Base-by-base conservation (phyloP, 2,113 vertebrate species). In the Genyomyrus donnyi region DNA sequence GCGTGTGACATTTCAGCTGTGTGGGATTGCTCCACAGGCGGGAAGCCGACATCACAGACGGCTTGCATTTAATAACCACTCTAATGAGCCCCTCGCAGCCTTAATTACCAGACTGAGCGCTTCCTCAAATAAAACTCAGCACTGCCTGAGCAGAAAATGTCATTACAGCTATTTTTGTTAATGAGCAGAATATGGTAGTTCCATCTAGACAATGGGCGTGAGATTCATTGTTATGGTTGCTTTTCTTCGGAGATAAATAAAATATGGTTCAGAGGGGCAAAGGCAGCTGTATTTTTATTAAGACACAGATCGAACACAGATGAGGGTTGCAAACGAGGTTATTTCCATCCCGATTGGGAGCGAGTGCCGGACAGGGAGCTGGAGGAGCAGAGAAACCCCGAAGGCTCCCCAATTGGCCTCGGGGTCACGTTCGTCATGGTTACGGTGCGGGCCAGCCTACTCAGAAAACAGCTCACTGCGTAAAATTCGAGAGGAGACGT, bases 41-140 rank as follows among this genome's bases (percentile, higher is more conserved):
- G 74, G 84, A 48, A 86, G 84, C 48, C 84, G 15, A 49, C 45
- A 49, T 50, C 45, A 86, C 84, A 15, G 45, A 27, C 35, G 35
- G 84, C 27, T 13, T 48, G 84, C 84, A 86, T 86, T 48, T 50
- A 86, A 86, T 50, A 86, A 27, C 84, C 84, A 42, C 13, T 17
- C 35, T 80, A 86, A 85, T 49, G 46, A 85, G 45, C 84, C 74
- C 84, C 46, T 86, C 10, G n/a, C 84, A 86, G 84, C 42, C 84
- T 50, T 49, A 86, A 86, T 49, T 46, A 27, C 21, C 46, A 49
- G 84, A n/a, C 45, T 10, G 48, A 50, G 45, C 11, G 46, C 84
- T 86, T 50, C 84, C 45, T 27, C 83, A 85, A 85, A 85, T 49
- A 85, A 85, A 49, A 48, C 74, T 80, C 74, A 35, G 74, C 35